Conservation (phyloP, 2,113 vertebrate species). For the Leptobrachium ailaonicum region DNA sequence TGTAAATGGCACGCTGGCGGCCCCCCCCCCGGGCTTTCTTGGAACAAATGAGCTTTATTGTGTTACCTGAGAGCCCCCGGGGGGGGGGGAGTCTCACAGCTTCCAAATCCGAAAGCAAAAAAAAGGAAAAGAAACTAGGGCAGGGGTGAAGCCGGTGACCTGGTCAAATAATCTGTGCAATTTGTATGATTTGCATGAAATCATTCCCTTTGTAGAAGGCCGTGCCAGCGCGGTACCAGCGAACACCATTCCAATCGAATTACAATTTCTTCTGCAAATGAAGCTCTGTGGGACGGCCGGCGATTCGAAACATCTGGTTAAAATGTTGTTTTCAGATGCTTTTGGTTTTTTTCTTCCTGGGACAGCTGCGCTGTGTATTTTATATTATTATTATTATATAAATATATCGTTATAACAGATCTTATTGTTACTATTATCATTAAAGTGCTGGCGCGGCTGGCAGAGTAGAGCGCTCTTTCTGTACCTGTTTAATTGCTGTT, state of each 20-base stretch:
- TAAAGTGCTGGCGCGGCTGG: no score
- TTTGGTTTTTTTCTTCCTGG: neutral
- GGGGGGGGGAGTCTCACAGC: constrained; percentile 7
- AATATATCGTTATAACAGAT: no score
- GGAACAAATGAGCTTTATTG: constrained; percentile 45
- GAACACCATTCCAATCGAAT: constrained; percentile 34
- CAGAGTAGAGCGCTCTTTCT: no score
- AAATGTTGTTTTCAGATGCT: neutral
- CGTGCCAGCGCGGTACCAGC: constrained; percentile 11
- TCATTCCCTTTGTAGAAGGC: neutral
- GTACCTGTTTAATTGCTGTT: no score
- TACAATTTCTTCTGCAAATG: constrained; percentile 18
- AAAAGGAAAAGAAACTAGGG: neutral
- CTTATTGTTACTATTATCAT: no score
- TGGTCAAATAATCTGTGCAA: constrained; percentile 9
- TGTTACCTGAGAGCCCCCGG: constrained; percentile 23
- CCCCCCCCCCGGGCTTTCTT: constrained; percentile 42
- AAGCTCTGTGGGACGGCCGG: neutral
- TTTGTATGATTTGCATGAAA: constrained; percentile 10
- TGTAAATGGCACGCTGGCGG: constrained; percentile 51
- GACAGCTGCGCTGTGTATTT: constrained; percentile 31
- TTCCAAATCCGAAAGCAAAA: constrained; percentile 5
- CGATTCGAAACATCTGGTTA: constrained; percentile 25
- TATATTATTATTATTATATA: neutral
- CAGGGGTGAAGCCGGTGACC: constrained; percentile 26